Conservation (phyloP, 2,888 invertebrate species). For the Ormyrus thymus region DNA sequence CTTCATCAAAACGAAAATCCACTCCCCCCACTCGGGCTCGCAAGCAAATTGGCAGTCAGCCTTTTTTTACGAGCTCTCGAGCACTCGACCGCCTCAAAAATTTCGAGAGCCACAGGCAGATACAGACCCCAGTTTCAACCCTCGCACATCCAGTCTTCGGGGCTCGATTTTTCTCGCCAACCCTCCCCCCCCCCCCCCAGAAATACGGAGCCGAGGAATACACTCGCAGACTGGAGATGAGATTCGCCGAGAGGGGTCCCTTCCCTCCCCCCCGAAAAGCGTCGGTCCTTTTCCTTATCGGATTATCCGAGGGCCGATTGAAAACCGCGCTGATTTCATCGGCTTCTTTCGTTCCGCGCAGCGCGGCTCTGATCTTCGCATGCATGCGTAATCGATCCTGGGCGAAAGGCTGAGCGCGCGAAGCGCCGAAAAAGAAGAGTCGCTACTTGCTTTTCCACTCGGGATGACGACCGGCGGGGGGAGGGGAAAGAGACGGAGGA, state of each 20-base stretch:
- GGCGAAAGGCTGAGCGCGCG: neutral
- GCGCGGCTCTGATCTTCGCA: neutral
- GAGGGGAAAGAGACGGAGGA: neutral
- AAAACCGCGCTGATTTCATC: conserved; percentile 61
- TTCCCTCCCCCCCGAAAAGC: conserved; percentile 58
- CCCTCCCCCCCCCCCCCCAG: neutral
- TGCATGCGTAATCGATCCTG: conserved; percentile 47
- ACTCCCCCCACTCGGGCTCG: neutral
- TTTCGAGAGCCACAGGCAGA: neutral
- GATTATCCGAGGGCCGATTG: conserved; percentile 67
- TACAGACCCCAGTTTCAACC: too few relatives aligned
- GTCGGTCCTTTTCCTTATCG: conserved; percentile 65
- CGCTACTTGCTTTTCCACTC: neutral
- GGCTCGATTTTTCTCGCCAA: conserved; percentile 70
- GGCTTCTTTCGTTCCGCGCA: neutral
- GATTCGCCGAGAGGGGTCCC: conserved; percentile 63
- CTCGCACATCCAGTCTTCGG: conserved; percentile 57
- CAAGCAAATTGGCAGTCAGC: conserved; percentile 15
- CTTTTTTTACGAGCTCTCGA: conserved; percentile 31
- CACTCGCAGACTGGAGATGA: conserved; percentile 60
- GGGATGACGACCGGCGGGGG: neutral
- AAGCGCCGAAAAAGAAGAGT: neutral
- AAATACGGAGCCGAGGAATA: neutral
- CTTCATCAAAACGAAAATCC: conserved; percentile 18
- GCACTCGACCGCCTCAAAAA: conserved; percentile 17